Conservation (phyloP, 2,113 vertebrate genomes). For the Cyphomyrus plagiostoma region DNA sequence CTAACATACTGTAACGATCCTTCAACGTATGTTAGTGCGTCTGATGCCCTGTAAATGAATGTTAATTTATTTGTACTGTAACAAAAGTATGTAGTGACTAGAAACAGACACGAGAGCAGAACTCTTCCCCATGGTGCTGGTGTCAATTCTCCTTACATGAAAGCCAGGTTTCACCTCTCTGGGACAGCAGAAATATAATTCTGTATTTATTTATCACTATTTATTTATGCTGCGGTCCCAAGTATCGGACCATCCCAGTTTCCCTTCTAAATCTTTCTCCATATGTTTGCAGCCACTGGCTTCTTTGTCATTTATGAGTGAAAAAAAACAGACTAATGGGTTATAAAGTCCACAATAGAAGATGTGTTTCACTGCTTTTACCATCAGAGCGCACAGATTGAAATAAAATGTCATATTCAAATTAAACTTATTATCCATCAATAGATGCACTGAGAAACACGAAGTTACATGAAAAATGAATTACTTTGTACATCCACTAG, state of each 20-base stretch:
- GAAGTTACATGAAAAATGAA: not conserved
- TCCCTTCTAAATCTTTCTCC: not conserved
- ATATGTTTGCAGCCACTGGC: not conserved
- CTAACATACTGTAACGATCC: not conserved
- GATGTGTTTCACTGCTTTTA: not conserved
- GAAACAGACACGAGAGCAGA: not conserved
- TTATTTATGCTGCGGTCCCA: not conserved
- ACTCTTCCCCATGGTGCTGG: not conserved
- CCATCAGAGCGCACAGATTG: not conserved
- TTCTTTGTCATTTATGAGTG: not conserved
- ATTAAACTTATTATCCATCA: not conserved
- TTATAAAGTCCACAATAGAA: not conserved
- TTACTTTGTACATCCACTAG: not conserved
- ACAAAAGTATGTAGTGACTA: not conserved
- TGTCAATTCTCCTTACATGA: not conserved
- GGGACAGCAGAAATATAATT: not conserved
- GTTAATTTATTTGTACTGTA: conserved; percentile 1
- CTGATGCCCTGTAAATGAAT: not conserved
- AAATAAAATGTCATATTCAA: not conserved
- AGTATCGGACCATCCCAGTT: not conserved
- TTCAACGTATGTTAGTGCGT: not conserved
- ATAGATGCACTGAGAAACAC: not conserved
- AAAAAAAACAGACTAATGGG: not conserved
- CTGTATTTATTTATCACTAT: not conserved
- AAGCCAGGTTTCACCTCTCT: not conserved